phyloP scores from a whole-genome alignment of 2,888 invertebrate genomes.

The Operophtera brumata region DNA sequence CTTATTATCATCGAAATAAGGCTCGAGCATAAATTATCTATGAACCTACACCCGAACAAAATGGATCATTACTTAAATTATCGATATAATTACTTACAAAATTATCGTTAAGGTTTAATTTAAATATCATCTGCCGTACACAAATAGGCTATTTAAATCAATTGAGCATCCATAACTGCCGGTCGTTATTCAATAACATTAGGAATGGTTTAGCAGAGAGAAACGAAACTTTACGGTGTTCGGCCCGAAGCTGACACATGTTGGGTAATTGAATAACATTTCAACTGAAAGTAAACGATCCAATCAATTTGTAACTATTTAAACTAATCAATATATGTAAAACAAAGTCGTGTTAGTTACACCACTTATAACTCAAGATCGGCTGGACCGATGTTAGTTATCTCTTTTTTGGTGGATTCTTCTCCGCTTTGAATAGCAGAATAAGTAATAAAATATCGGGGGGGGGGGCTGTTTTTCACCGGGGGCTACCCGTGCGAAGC shows the following conservation, averaged over 20 bases:
- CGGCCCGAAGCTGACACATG: neutral
- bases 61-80: constrained; percentile 23
- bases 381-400: too few species aligned
- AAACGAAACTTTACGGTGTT: neutral
- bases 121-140: constrained; percentile 39
- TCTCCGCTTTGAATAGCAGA: too few species aligned
- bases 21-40: neutral
- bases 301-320: neutral
- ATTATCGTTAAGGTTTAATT: constrained; percentile 34
- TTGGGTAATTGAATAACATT: neutral
- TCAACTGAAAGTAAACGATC: neutral
- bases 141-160: constrained; percentile 41
- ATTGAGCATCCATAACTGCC: constrained; percentile 37
- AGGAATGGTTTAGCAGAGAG: constrained; percentile 3
- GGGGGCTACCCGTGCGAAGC: too few species aligned
- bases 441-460: too few species aligned
- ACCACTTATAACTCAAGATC: too few species aligned
- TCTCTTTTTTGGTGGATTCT: too few species aligned
- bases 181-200: constrained; percentile 34
- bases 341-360: too few species aligned
- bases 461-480: too few species aligned
- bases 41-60: neutral
- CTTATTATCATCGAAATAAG: constrained; percentile 10
- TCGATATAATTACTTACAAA: constrained; percentile 10
- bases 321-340: too few species aligned